phyloP scores from a whole-genome alignment of 1,140 invertebrate species.

The Bombus polaris region DNA sequence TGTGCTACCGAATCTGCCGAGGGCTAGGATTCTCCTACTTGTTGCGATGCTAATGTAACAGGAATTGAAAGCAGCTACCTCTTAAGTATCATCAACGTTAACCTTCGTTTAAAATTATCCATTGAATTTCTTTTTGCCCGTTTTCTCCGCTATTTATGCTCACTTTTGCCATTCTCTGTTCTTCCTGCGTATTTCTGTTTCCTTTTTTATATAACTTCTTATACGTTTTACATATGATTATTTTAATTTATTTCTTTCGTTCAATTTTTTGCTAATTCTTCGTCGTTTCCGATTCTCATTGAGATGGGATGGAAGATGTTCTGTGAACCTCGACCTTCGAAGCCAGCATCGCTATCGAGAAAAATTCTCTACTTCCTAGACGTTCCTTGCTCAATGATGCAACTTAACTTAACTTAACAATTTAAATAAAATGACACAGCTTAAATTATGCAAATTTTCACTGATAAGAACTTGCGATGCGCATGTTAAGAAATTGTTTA shows the following conservation, averaged over 20 bases:
- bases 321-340: background rate
- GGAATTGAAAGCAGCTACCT: background rate
- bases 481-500: background rate
- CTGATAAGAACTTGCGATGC: background rate
- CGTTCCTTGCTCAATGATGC: background rate
- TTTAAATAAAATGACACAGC: too few relatives aligned
- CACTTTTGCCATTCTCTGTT: background rate
- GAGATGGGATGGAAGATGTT: background rate
- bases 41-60: background rate
- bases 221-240: background rate
- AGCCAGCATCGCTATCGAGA: too few relatives aligned
- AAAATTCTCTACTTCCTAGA: background rate
- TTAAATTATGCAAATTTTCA: background rate
- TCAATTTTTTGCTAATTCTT: background rate
- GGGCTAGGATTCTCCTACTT: background rate
- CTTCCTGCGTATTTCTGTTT: background rate
- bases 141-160: background rate
- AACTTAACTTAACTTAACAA: too few relatives aligned
- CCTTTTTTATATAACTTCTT: background rate
- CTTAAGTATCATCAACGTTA: background rate
- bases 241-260: background rate
- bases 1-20: background rate
- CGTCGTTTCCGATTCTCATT: too few relatives aligned
- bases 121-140: background rate
- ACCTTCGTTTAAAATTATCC: constrained; percentile 7